Evolutionary conservation across 1,140 invertebrate genomes (phyloP).

Genomic region (roundworm (Caenorhabditis elegans)): WBcel235 BX284602.5:7348001-7348500

Average conservation of each 20-base stretch:
- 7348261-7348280: conserved; percentile 37
- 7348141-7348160: conserved; percentile 54
- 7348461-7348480: no score
- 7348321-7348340: conserved; percentile 29
- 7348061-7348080: conserved; percentile 34
- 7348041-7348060: conserved; percentile 42
- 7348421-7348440: conserved; percentile 18
- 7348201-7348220: conserved; percentile 55
- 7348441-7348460: no score
- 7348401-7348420: conserved; percentile 17
- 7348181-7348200: conserved; percentile 53
- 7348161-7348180: conserved; percentile 54
- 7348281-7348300: background rate
- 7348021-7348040: conserved; percentile 54
- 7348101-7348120: no score
- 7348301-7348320: background rate
- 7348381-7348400: conserved; percentile 12
- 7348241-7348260: conserved; percentile 44
- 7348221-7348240: conserved; percentile 61
- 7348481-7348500: no score
- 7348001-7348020: conserved; percentile 57
- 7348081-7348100: background rate
- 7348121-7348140: conserved; percentile 47
- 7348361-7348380: conserved; percentile 28
- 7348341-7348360: conserved; percentile 30